These are phyloP conservation scores for Carcina quercana DNA, from an alignment of 2,888 invertebrate genomes.

Conservation along the genomic window DNA sequence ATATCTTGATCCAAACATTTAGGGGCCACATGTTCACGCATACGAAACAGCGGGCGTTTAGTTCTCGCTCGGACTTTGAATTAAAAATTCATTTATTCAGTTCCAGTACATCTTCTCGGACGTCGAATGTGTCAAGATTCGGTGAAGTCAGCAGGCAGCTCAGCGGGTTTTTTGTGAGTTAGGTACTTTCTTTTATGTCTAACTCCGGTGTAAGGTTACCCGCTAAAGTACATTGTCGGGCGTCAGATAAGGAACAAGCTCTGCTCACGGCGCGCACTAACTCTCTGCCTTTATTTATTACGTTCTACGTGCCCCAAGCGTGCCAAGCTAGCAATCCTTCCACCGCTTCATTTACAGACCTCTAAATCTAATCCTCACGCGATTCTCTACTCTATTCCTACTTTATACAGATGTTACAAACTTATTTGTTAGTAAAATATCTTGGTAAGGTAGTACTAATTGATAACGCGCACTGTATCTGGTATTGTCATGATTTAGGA, in stretches of 20 bases:
- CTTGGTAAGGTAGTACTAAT: constrained; percentile 45
- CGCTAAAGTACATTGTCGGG: constrained; percentile 38
- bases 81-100: constrained; percentile 9
- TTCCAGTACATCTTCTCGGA: background rate
- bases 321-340: constrained; percentile 38
- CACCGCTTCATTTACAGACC: constrained; percentile 24
- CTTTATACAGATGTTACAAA: background rate
- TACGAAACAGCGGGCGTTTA: constrained; percentile 1
- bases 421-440: constrained; percentile 10
- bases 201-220: constrained; percentile 49
- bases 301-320: constrained; percentile 59
- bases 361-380: constrained; percentile 16
- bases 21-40: too few species aligned
- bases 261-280: constrained; percentile 50
- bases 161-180: background rate
- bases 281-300: constrained; percentile 63
- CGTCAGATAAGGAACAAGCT: constrained; percentile 56
- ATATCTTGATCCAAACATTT: too few species aligned
- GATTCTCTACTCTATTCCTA: constrained; percentile 22
- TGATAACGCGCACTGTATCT: constrained; percentile 61
- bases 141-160: constrained; percentile 1
- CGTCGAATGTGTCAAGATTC: background rate
- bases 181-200: constrained; percentile 7
- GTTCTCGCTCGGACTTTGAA: background rate
- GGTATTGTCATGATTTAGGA: constrained; percentile 59